These are phyloP conservation scores for Spatula versicolor DNA, from an alignment of 2,797 vertebrate species.

Conservation along the genomic window DNA sequence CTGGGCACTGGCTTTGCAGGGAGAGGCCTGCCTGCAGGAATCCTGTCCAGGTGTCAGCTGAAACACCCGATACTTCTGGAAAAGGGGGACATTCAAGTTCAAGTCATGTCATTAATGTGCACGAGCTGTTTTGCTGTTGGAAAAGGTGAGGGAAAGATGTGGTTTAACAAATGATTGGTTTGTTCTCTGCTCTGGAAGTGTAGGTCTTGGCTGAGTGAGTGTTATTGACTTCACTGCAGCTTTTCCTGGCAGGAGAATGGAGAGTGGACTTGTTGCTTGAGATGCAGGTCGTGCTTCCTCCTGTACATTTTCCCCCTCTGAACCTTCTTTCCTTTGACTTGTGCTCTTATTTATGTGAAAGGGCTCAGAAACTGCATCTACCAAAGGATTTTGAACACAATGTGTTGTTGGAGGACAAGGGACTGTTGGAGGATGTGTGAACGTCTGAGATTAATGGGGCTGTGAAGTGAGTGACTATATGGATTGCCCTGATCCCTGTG, in stretches of 20 bases:
- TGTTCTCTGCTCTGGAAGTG: not conserved
- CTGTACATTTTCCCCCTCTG: not conserved
- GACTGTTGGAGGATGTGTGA: not conserved
- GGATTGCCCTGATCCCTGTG: not conserved
- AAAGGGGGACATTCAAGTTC: not conserved
- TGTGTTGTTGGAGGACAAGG: not conserved
- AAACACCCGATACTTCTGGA: not conserved
- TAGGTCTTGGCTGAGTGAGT: not conserved
- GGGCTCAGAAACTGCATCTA: not conserved
- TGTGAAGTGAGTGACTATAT: not conserved
- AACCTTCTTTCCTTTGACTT: not conserved
- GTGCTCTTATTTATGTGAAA: fast-evolving
- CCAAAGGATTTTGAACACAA: not conserved
- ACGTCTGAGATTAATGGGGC: not conserved
- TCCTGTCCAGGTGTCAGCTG: not conserved
- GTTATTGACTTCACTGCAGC: not conserved
- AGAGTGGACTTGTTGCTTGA: not conserved
- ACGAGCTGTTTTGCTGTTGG: not conserved
- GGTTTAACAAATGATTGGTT: not conserved
- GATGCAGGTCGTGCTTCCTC: not conserved
- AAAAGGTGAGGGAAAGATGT: not conserved
- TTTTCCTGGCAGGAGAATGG: not conserved
- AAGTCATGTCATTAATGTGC: not conserved
- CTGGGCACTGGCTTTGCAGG: not conserved
- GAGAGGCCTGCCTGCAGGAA: not conserved